These are phyloP conservation scores for Drosophila meridionalis DNA, from an alignment of 2,888 invertebrate species.

Conservation along the genomic window DNA sequence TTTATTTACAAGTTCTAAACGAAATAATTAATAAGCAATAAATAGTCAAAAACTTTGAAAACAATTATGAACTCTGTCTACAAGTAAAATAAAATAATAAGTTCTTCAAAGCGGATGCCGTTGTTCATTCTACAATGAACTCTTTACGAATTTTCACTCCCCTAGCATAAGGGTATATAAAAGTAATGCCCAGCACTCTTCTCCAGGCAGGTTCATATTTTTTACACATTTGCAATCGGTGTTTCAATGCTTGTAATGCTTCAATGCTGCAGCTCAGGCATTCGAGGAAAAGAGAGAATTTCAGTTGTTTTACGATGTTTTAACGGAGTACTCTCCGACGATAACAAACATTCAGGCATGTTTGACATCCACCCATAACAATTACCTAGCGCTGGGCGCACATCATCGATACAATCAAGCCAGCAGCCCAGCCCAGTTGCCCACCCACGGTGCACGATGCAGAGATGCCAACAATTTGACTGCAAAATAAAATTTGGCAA, in stretches of 20 bases:
- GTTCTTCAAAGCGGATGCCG: no score
- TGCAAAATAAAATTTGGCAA: conserved; percentile 78
- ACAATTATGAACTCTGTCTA: no score
- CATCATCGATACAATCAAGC: conserved; percentile 26
- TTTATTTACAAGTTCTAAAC: no score
- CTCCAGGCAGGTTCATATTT: not conserved
- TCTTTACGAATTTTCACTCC: not conserved
- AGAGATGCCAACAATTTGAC: conserved; percentile 75
- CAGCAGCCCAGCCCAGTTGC: not conserved
- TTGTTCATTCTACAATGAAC: not conserved
- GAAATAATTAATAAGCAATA: no score
- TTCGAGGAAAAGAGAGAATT: not conserved
- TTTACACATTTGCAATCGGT: not conserved
- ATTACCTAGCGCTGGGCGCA: conserved; percentile 36
- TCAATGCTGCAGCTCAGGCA: not conserved
- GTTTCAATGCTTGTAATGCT: not conserved
- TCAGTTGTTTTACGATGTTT: not conserved
- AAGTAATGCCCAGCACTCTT: not conserved
- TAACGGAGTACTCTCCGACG: not conserved
- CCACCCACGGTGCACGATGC: conserved; percentile 9
- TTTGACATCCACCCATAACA: conserved; percentile 48
- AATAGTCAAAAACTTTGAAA: no score
- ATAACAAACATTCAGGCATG: conserved; percentile 37
- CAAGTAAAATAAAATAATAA: no score
- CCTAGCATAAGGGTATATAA: not conserved